phyloP scores from a whole-genome alignment of 2,888 invertebrate species.

The Drosophila fungiperda region DNA sequence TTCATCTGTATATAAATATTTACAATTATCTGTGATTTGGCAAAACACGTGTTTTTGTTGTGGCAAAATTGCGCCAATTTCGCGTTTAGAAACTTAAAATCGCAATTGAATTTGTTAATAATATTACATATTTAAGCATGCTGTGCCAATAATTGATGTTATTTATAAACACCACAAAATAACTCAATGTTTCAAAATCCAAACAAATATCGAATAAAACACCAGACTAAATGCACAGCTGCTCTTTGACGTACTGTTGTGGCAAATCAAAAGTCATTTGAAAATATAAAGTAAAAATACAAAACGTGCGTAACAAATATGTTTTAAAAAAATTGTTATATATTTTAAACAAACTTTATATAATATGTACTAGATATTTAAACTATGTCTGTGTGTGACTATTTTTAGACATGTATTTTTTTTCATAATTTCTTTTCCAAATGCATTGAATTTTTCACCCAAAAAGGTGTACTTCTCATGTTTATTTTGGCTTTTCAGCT shows the following conservation, averaged over 20 bases:
- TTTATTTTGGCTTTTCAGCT: slow-evolving; percentile 42
- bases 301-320: slow-evolving; percentile 39
- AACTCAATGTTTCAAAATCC: slow-evolving; percentile 10
- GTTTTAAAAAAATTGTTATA: slow-evolving; percentile 16
- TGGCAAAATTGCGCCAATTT: slow-evolving; percentile 36
- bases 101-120: slow-evolving; percentile 22
- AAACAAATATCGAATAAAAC: slow-evolving; percentile 24
- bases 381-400: slow-evolving; percentile 15
- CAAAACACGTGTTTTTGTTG: slow-evolving; percentile 28
- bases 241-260: slow-evolving; percentile 33
- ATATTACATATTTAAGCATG: slow-evolving; percentile 12
- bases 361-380: slow-evolving; percentile 2
- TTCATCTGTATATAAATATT: neutral
- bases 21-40: slow-evolving; percentile 27
- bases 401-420: slow-evolving; percentile 49
- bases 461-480: slow-evolving; percentile 37
- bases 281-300: slow-evolving; percentile 11
- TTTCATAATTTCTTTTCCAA: slow-evolving; percentile 49
- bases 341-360: slow-evolving; percentile 3
- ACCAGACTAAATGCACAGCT: slow-evolving; percentile 38
- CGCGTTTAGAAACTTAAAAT: neutral
- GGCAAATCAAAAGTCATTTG: slow-evolving; percentile 27
- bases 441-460: slow-evolving; percentile 33
- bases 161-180: slow-evolving; percentile 40
- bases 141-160: slow-evolving; percentile 27